Evolutionary conservation across 2,797 vertebrate species (phyloP).

Genomic region (Aratinga solstitialis): DNA sequence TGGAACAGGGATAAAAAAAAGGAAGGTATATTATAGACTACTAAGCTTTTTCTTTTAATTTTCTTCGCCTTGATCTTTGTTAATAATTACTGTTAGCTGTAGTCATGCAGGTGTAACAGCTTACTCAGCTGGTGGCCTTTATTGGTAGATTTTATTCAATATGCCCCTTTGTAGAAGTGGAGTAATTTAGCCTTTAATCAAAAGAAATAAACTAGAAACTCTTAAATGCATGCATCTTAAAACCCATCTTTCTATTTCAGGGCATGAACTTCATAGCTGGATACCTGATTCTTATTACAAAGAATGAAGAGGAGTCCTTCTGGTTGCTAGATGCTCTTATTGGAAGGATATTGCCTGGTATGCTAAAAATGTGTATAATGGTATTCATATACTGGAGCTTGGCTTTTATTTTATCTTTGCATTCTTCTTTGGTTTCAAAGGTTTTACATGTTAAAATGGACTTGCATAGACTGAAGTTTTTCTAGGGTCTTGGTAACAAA

Average conservation of each 20-base stretch:
- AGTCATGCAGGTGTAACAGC: background rate
- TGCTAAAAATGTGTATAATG: background rate
- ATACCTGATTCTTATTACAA: conserved; percentile 92
- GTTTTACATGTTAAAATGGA: background rate
- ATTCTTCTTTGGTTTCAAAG: background rate
- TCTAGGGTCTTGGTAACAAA: background rate
- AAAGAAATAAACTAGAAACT: background rate
- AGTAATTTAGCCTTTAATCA: background rate
- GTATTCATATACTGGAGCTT: background rate
- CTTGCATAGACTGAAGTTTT: background rate
- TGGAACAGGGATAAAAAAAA: background rate
- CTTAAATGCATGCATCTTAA: background rate
- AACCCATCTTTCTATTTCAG: conserved; percentile 73
- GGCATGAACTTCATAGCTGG: conserved; percentile 98
- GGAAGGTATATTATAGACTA: background rate
- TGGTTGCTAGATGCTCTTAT: conserved; percentile 94
- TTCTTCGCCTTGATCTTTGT: background rate
- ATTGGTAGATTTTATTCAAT: background rate
- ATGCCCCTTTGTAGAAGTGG: background rate
- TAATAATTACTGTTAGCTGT: background rate
- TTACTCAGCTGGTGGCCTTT: background rate
- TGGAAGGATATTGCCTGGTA: conserved; percentile 91
- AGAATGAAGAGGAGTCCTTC: conserved; percentile 93
- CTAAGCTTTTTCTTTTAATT: background rate
- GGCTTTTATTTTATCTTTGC: background rate